Percentiles rank a stretch among this genome's conserved stretches.
Evolutionary conservation across 2,797 vertebrate species (phyloP).

Genomic region (Xiphophorus birchmanni): DNA sequence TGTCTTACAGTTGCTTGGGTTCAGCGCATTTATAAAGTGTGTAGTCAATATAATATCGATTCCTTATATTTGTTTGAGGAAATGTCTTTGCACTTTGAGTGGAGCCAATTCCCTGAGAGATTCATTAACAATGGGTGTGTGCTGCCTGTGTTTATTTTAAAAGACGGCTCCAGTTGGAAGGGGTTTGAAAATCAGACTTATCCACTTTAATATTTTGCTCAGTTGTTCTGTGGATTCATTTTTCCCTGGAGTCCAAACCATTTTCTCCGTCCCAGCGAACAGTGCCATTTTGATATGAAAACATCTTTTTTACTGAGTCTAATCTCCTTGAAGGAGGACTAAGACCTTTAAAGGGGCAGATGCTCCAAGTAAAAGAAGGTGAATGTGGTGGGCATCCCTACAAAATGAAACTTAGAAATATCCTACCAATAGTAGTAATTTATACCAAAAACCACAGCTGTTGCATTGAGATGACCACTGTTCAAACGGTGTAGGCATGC

Average conservation of each 20-base stretch:
- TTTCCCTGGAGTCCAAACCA: neutral
- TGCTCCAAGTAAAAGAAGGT: neutral
- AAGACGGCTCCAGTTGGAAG: too few relatives aligned
- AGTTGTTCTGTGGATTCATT: neutral
- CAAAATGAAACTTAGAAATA: neutral
- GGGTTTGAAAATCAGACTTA: neutral
- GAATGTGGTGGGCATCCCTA: neutral
- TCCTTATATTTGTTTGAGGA: neutral
- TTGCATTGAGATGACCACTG: neutral
- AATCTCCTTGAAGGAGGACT: neutral
- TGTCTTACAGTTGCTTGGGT: neutral
- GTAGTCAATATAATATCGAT: neutral
- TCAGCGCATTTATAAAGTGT: neutral
- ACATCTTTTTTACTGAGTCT: neutral
- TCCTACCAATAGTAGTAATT: neutral
- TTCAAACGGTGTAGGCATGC: neutral
- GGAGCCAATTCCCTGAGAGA: neutral
- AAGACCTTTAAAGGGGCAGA: neutral
- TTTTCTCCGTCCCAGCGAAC: neutral
- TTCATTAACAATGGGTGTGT: neutral
- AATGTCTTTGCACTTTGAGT: slow-evolving; percentile 1
- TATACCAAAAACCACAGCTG: neutral
- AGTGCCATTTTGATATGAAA: neutral
- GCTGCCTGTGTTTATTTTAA: neutral
- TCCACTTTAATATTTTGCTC: neutral